Percentiles rank a stretch among this genome's conserved stretches.
Evolutionary conservation across 2,888 invertebrate species (phyloP).

Genomic region (Hypercompe scribonia): DNA sequence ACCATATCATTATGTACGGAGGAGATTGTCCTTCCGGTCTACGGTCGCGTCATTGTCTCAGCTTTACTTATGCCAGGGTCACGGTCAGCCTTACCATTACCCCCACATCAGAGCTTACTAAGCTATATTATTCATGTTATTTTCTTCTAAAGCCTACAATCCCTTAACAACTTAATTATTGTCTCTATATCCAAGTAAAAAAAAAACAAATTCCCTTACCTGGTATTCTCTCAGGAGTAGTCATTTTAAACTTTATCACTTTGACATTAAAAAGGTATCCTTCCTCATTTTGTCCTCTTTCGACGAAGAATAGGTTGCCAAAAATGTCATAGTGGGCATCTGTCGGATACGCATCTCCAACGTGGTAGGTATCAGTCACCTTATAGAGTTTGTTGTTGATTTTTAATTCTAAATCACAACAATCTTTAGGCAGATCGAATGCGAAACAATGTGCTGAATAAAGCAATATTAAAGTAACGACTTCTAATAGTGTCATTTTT

Average conservation of each 20-base stretch:
- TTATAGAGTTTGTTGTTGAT: constrained; percentile 70
- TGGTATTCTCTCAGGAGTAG: constrained; percentile 59
- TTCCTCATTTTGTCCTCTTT: constrained; percentile 61
- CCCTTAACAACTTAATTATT: no score
- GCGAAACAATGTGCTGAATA: constrained; percentile 47
- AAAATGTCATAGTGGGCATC: no score
- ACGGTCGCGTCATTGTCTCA: no score
- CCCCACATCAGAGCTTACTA: no score
- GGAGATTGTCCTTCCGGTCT: no score
- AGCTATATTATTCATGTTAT: no score
- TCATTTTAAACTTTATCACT: constrained; percentile 62
- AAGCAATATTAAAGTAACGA: constrained; percentile 52
- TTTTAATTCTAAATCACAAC: constrained; percentile 64
- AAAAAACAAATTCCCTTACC: constrained; percentile 61
- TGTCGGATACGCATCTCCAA: constrained; percentile 66
- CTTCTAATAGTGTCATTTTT: constrained; percentile 28
- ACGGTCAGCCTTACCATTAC: no score
- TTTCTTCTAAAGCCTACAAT: no score
- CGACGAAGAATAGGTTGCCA: constrained; percentile 76
- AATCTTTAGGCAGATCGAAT: constrained; percentile 69
- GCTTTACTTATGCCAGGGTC: no score
- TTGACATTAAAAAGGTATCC: constrained; percentile 68
- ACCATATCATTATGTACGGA: no score
- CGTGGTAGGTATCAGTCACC: constrained; percentile 59
- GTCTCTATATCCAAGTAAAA: not conserved